Base-by-base conservation (phyloP, 2,888 invertebrate species). In the Diarsia brunnea region DNA sequence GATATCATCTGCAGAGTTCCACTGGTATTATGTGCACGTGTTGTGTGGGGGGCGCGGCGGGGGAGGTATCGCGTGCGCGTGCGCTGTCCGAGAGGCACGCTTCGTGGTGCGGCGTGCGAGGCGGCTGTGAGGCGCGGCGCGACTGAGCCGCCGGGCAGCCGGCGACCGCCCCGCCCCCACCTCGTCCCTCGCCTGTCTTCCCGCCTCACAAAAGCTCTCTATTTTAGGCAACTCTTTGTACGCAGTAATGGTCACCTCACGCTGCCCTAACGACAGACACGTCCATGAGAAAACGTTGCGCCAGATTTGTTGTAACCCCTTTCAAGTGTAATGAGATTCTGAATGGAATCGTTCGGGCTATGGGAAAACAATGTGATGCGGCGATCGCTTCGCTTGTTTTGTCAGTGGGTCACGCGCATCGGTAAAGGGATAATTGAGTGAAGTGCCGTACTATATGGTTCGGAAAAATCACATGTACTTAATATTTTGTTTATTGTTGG, bases 141-240 rank as follows among this genome's bases (percentile, higher is more conserved):
- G 93, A 96, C 95, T 95, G 95, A 96, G 95, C 95, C 95, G 95
- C 92, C 95, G 94, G 94, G 92, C 94, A 92, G 94, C 93, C 92
- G 89, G 92, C 92, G 93, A 92, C 95, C 95, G 95, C 95, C 95
- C 95, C 96, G 95, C 94, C 96, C 94, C 94, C 94, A 89, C 94
- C 92, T 91, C 93, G 89, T 90, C 90, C 91, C 92, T 91, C 93
- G 90, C 92, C 92, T 90, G 91, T 90, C 93, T 92, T 92, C 95
- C 96, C 95, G 95, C 95, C 95, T 95, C 91, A 96, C 96, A 95
- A 96, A 96, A 96, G 96, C 95, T 96, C 96, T 96, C 96, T 96
- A 96, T 96, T 96, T 96, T 96, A 96, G 96, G 96, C 95, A 96
- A 96, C 95, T 96, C 96, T 96, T 96, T 96, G 96, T 96, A 96